phyloP scores from a whole-genome alignment of 2,113 vertebrate species.

The Donacobius atricapilla region DNA sequence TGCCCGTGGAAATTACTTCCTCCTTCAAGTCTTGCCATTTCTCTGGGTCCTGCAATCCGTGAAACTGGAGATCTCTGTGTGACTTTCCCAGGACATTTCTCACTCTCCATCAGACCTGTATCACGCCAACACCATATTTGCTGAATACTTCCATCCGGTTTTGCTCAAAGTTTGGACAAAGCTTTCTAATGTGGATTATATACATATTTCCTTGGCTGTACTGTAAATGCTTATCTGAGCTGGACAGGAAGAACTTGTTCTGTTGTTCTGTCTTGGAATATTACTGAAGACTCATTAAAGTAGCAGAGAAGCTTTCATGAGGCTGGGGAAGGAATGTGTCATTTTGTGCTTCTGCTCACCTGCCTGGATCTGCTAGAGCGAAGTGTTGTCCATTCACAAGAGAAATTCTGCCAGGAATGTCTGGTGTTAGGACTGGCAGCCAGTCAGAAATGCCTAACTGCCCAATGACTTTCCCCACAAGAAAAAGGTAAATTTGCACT shows the following conservation, averaged over 20 bases:
- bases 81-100: not conserved
- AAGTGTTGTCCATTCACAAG: not conserved
- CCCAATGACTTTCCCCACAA: not conserved
- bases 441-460: not conserved
- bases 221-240: not conserved
- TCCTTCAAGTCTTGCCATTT: not conserved
- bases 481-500: slow-evolving; percentile 9
- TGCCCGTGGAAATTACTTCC: not conserved
- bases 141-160: not conserved
- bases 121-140: not conserved
- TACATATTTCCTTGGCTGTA: not conserved
- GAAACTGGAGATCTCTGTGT: not conserved
- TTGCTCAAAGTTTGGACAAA: not conserved
- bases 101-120: not conserved
- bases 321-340: not conserved
- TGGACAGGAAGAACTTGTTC: not conserved
- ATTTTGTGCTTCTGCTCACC: not conserved
- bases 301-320: not conserved
- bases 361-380: not conserved
- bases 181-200: not conserved
- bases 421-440: not conserved
- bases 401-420: not conserved
- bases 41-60: not conserved
- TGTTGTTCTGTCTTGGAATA: not conserved
- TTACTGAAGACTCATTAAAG: not conserved